Base-by-base conservation (phyloP, 1,140 invertebrate genomes). In the Ooceraea biroi region DNA sequence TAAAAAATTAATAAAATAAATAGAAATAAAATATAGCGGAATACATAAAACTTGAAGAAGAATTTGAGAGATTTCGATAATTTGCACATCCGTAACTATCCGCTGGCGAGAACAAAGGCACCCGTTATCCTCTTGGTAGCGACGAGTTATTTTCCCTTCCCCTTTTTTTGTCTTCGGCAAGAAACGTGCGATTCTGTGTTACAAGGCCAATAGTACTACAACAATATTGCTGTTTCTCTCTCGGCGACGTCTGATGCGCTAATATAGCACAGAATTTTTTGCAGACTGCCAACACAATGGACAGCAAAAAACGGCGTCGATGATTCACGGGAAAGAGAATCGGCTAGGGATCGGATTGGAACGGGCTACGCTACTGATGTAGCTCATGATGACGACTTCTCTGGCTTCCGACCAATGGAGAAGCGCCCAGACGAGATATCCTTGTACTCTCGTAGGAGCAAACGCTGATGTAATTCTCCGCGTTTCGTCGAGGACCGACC, bases 381-480 rank as follows among this genome's bases (percentile, higher is more conserved):
- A 36, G 36, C 19, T 46, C 36, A 7, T 44, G 72, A 76, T 77
- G 74, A 77, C 74, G 73, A 65, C 58, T 65, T 77, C 65, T 77
- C 73, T 77, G 73, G 44, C 60, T 7, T 65, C 44, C 73, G 27
- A 77, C 73, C 73, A 77, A 77, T 77, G 65, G 66, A 69, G 73
- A 58, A 65, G 27, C 58, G 73, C 60, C 65, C 65, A 44, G 61
- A 77, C 73, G 63, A 77, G 74, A 66, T 77, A 77, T 77, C 74
- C 74, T 77, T 77, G 74, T 77, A 52, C 27, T 66, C 48, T 66
- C 30, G 60, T 66, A 77, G 73, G 46, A 77, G 60, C 61, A 66
- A 52, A 77, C 61, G 46, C 74, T 77, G 73, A 77, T 77, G 73
- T 77, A 77, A 77, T 41, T 77, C 48, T 66, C 36, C 74, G 27